Percentiles rank a stretch among this genome's conserved stretches.
Conservation (phyloP, 2,113 vertebrate species). For the Tylochromis polylepis region DNA sequence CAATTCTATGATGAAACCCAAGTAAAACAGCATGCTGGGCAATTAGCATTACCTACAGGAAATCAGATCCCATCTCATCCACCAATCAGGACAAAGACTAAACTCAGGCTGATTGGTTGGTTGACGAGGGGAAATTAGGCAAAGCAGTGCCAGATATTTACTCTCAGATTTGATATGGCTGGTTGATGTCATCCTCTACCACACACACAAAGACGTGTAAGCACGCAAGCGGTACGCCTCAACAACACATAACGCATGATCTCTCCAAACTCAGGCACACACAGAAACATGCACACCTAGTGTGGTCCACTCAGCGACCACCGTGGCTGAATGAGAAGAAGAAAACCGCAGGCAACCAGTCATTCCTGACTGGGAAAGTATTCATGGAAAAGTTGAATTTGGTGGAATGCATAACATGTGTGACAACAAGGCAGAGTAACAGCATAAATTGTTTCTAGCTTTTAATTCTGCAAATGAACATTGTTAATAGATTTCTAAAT, state of each 20-base stretch:
- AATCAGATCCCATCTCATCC: constrained; percentile 47
- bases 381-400: constrained; percentile 15
- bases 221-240: neutral
- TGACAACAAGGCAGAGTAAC: neutral
- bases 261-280: neutral
- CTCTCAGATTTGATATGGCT: constrained; percentile 47
- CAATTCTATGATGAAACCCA: constrained; percentile 34
- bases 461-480: neutral
- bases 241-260: neutral
- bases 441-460: neutral
- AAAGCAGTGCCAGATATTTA: constrained; percentile 55
- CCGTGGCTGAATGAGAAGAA: constrained; percentile 51
- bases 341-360: constrained; percentile 42
- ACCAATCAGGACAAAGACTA: constrained; percentile 30
- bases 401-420: neutral
- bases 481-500: neutral
- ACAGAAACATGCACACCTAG: constrained; percentile 31
- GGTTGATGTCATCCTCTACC: constrained; percentile 32
- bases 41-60: constrained; percentile 60
- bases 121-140: constrained; percentile 61
- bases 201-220: neutral
- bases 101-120: constrained; percentile 58
- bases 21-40: constrained; percentile 39
- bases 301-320: constrained; percentile 62
- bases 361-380: constrained; percentile 28